Evolutionary conservation across 1,140 invertebrate genomes (phyloP), one percentile per base, ranked within the genome.

Genomic region (Spodoptera litura): DNA sequence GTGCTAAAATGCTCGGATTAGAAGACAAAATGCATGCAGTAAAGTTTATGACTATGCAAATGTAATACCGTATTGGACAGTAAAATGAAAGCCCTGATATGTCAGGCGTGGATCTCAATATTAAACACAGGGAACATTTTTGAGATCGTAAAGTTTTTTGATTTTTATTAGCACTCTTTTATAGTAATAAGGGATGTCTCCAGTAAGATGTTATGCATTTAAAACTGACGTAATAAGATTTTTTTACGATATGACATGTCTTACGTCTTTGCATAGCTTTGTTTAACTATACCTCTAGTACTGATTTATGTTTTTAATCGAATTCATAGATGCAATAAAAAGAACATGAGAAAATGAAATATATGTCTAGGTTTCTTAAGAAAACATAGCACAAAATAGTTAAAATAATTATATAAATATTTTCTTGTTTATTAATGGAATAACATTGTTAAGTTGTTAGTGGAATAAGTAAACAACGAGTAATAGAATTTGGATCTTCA

Each of bases 21-120:
- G 84, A 82, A 85, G 82, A 82, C 81, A 85, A 89, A 91, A 92
- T 92, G 90, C 89, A 89, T 91, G 89, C 87, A 83, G 89, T 93
- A 90, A 91, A 88, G 86, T 93, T 93, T 94, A 94, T 88, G 90
- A 87, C 81, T 93, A 94, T 94, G 91, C 91, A 92, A 94, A 94
- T 93, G 83, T 85, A 83, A 84, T 64, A 83, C 81, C 77, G 83
- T 86, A 89, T 88, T 88, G 86, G 85, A 87, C 82, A 86, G 87
- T 93, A 91, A 91, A 93, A 88, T 87, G 81, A 88, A 86, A 91
- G 85, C 87, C 84, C 53, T 75, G 80, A 82, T 73, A 79, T 84
- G 81, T 83, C 75, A 81, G 83, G 83, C 85, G 77, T 86, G 78
- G 73, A 80, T 83, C 79, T n/a, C 75, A 78, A 80, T 79, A 75